phyloP scores from a whole-genome alignment of 37 sponge, comb jelly and placozoan species.

The Cliona cf. orientalis region DNA sequence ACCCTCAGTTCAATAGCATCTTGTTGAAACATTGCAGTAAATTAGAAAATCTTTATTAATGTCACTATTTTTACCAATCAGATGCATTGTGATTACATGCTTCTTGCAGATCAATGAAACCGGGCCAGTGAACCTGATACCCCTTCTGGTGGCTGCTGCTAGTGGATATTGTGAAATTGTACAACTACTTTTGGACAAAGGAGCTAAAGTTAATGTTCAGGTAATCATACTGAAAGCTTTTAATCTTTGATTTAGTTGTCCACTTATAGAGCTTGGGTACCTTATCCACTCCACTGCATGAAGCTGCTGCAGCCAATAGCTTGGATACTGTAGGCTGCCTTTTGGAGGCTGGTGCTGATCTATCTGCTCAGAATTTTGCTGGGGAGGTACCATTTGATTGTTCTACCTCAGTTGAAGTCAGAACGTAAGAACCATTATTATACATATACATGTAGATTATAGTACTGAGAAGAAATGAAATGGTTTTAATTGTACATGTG shows the following conservation, averaged over 20 bases:
- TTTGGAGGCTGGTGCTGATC: conserved; percentile 41
- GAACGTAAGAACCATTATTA: too few relatives aligned
- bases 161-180: conserved; percentile 49
- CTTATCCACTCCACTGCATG: conserved; percentile 65
- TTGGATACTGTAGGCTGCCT: conserved; percentile 34
- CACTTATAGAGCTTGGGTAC: conserved; percentile 52
- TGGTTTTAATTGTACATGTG: too few relatives aligned
- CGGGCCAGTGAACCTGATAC: conserved; percentile 57
- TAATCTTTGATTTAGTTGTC: conserved; percentile 3
- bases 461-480: too few relatives aligned
- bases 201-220: conserved; percentile 54
- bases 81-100: too few relatives aligned
- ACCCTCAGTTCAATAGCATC: too few relatives aligned
- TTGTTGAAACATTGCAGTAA: too few relatives aligned
- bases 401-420: conserved; percentile 39
- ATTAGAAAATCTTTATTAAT: too few relatives aligned
- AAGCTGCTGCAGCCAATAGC: conserved; percentile 49
- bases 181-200: conserved; percentile 54
- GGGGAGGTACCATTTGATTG: conserved; percentile 85
- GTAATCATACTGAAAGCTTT: conserved; percentile 23
- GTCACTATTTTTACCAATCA: too few relatives aligned
- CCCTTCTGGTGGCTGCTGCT: conserved; percentile 59
- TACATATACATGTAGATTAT: too few relatives aligned
- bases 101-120: conserved; percentile 31
- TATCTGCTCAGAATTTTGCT: conserved; percentile 4